Base-by-base conservation (phyloP, 2,888 invertebrate genomes). In the Nipponacmea schrenckii region DNA sequence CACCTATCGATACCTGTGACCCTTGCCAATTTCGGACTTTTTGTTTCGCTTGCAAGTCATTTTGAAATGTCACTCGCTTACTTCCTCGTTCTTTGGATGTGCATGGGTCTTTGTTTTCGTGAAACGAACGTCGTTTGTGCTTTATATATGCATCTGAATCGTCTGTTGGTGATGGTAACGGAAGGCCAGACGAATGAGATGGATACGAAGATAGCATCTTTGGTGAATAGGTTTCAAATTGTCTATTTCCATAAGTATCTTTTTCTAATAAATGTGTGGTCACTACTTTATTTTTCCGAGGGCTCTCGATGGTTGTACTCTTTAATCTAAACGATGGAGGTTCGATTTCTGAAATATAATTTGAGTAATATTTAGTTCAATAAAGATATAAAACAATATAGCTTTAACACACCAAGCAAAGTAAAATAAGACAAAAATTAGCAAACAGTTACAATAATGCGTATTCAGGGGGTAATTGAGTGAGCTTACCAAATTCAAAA, bases 11-110 rank as follows among this genome's bases (percentile, higher is more conserved):
- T 1, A 39, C 39, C 10, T 56, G 20, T 24, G 20, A 24, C 14
- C 24, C 24, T 56, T 56, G 56, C 56, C 56, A 56, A 56, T 56
- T 24, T 3, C 56, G 20, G 10, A 56, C 56, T 56, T 56, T 56
- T 56, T 56, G 56, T 56, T 56, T 56, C 10, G 56, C 56, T 24
- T 56, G 56, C 12, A 56, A 12, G 56, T 56, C 56, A 56, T 56
- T 56, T 24, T 56, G 56, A 56, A 56, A 56, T 24, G 56, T 56
- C 56, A 56, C 56, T 56, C 24, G 20, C 56, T 56, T 56, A 14
- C 56, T 24, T 24, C 56, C 24, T 56, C 24, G 20, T 20, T 56
- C 56, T 56, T 24, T 56, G 20, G 56, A 24, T 12, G 56, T 24
- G 20, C 20, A 24, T 12, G 24, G 56, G 10, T 56, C 56, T 24